Conservation (phyloP, 2,888 invertebrate species). For the Ommatoiulus sabulosus region DNA sequence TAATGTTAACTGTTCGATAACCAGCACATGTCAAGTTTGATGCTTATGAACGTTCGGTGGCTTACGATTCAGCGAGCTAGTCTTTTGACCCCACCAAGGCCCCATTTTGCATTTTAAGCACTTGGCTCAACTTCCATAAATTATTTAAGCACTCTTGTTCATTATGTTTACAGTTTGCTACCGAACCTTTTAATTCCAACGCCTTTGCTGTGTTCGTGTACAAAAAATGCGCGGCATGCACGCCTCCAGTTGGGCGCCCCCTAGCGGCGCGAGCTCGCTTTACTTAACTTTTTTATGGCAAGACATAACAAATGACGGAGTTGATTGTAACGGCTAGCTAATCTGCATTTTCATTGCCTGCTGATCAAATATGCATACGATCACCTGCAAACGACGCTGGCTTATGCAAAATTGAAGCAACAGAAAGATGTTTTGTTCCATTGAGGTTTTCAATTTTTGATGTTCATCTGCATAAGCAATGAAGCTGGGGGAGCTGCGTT, state of each 20-base stretch:
- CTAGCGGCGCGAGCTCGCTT: not conserved
- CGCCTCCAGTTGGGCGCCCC: not conserved
- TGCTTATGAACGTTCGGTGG: no score
- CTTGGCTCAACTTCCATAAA: no score
- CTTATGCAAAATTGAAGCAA: slow-evolving; percentile 55
- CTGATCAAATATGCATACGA: slow-evolving; percentile 55
- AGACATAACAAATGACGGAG: slow-evolving; percentile 55
- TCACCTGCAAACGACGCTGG: slow-evolving; percentile 51
- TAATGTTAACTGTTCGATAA: no score
- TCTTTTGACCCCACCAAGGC: no score
- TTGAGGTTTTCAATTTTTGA: slow-evolving; percentile 57
- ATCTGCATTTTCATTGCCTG: slow-evolving; percentile 59
- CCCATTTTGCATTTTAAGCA: no score
- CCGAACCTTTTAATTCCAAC: not conserved
- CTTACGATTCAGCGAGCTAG: no score
- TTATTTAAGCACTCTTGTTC: no score
- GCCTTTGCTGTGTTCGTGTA: not conserved
- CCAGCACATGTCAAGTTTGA: no score
- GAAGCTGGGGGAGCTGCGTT: slow-evolving; percentile 46
- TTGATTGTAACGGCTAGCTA: slow-evolving; percentile 59
- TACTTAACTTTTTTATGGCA: not conserved
- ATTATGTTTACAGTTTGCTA: no score
- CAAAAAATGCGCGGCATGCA: not conserved
- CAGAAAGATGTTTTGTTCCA: slow-evolving; percentile 62
- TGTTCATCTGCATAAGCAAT: slow-evolving; percentile 58